These are phyloP conservation scores for Carduelis carduelis DNA, from an alignment of 2,797 vertebrate species.

Conservation along the genomic window DNA sequence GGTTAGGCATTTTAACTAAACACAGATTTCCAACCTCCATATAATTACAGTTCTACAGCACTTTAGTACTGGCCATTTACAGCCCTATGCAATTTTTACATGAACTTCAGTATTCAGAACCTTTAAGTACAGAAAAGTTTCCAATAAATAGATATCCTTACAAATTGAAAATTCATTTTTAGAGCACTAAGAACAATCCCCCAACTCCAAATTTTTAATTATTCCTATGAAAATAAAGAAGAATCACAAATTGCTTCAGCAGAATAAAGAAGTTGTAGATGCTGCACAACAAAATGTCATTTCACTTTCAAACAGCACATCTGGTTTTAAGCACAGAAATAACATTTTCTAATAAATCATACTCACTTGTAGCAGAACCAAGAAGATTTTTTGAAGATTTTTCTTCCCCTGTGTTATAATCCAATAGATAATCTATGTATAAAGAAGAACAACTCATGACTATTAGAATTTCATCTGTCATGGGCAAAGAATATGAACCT, in stretches of 20 bases:
- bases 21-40: not conserved
- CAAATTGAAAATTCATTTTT: not conserved
- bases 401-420: slow-evolving; percentile 90
- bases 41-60: not conserved
- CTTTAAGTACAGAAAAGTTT: not conserved
- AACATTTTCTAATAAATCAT: not conserved
- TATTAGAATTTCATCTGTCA: not conserved
- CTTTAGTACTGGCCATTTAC: not conserved
- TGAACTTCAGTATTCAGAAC: not conserved
- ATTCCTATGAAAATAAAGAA: not conserved
- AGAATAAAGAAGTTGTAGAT: not conserved
- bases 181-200: not conserved
- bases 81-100: not conserved
- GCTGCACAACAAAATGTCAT: not conserved
- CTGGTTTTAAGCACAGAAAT: not conserved
- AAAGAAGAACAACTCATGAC: not conserved
- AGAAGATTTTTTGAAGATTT: slow-evolving; percentile 95
- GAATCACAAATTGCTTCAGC: not conserved
- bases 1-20: not conserved
- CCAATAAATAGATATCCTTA: not conserved
- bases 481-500: not conserved
- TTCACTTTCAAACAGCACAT: not conserved
- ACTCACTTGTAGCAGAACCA: slow-evolving; percentile 96
- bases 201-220: not conserved
- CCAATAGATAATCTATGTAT: slow-evolving; percentile 87